Evolutionary conservation across 2,888 invertebrate species (phyloP), one percentile per base, ranked within the genome.

Genomic region (Hedychridium roseum): DNA sequence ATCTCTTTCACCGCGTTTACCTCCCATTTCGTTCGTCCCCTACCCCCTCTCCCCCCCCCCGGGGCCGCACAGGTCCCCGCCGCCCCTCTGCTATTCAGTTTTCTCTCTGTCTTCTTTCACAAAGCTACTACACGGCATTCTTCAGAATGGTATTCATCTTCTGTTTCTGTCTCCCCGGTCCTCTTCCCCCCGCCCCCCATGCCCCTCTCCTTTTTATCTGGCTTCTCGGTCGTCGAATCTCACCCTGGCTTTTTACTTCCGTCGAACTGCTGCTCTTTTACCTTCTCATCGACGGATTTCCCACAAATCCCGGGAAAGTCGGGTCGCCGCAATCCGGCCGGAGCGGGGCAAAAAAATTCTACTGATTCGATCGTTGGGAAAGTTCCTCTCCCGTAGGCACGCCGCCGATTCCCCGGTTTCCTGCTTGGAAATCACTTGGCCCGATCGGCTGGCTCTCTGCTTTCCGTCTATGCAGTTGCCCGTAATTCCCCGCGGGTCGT

Each of bases 341-440:
- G 50, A 54, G 36, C 43, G 42, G 41, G 50, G 50, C 55, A 55
- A 58, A 44, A 52, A 55, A 55, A 58, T 60, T 57, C 54, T 47
- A 46, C 45, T 55, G 62, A 53, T 52, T 52, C 46, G 60, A 61
- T 61, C 62, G 58, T 35, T 36, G 42, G 35, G 52, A 60, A 54
- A 54, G 48, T 57, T 46, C 57, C 35, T 20, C 36, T 28, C 15
- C 26, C 36, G n/a, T 14, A 9, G 12, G 39, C 21, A 15, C 20
- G 15, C 17, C 5, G 15, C 21, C 12, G 15, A 18, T 30, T 43
- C 32, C 36, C 43, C 30, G 31, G 23, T 35, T 30, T 47, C 30
- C 43, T 30, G 31, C 30, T 28, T 21, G 26, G 43, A 45, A 57
- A 52, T 52, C 57, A 54, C 61, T 60, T 45, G 50, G 46, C 48